Conservation (phyloP, 1,140 invertebrate species). For the Hermetia illucens region DNA sequence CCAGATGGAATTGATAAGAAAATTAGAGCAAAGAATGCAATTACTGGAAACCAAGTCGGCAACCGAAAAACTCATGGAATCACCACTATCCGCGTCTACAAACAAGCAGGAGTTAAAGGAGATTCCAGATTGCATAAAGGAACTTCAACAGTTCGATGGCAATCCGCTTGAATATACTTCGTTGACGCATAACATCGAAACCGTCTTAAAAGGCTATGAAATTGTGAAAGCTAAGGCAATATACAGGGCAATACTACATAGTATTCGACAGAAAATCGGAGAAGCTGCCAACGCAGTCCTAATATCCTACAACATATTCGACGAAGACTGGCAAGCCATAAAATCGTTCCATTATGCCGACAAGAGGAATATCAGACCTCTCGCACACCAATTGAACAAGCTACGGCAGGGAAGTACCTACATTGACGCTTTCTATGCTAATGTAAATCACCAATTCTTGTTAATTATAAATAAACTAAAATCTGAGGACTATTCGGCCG, state of each 20-base stretch:
- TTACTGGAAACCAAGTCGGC: too few species aligned
- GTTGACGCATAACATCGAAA: background rate
- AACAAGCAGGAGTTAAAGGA: too few species aligned
- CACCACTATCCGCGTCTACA: too few species aligned
- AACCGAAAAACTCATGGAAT: too few species aligned
- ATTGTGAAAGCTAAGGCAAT: background rate
- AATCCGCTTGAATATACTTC: too few species aligned
- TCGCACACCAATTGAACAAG: background rate
- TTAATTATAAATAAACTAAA: constrained; percentile 1
- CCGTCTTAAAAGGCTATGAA: background rate
- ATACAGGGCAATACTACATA: too few species aligned
- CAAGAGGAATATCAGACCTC: background rate
- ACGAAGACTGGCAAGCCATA: background rate
- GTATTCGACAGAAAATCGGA: background rate
- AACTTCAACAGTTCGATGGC: too few species aligned
- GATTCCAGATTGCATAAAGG: too few species aligned
- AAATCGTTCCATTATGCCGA: background rate
- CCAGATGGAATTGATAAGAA: too few species aligned
- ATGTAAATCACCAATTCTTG: background rate
- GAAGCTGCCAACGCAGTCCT: background rate
- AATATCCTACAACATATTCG: constrained; percentile 1
- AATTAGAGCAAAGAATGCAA: too few species aligned
- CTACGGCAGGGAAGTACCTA: background rate
- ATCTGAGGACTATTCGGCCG: background rate
- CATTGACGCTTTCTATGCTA: background rate